Evolutionary conservation across 2,888 invertebrate species (phyloP), one percentile per base, ranked within the genome.

Genomic region (Parapristionchus giblindavisi): DNA sequence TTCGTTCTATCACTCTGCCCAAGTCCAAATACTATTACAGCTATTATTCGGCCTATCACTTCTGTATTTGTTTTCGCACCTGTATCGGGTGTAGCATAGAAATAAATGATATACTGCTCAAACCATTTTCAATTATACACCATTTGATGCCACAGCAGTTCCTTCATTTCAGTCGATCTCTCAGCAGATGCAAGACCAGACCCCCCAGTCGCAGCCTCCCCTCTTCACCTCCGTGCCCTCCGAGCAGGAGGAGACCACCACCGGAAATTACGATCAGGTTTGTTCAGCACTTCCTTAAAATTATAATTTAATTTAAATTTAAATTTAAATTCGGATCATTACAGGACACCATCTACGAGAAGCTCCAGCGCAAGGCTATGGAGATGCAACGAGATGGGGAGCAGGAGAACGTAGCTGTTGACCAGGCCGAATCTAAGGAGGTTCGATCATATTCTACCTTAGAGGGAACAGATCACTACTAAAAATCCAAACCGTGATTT

Each of bases 301-400:
- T 43, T 43, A 43, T 8, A 43, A 38, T 24, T 38, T 36, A 34
- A 38, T 36, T 24, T 17, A 61, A 61, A n/a, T 21, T 14, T 29
- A 54, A 54, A 54, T 24, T 21, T 3, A 1, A 24, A 54, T 24
- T 8, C n/a, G 24, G 11, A 29, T 60, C 38, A 14, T 3, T 65
- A 4, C 51, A 68, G 68, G 68, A 68, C 68, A 27, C 51, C 17
- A 68, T 68, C 68, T 70, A 70, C 70, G 38, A 70, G 54, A 36
- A 70, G 54, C 52, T 70, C 38, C 70, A 70, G 70, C 52, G 54
- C 6, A 52, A 70, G 54, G 52, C 70, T 17, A 70, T 70, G 70
- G 34, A 54, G 54, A 27, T 70, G 51, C 70, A 70, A 54, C 38
- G 54, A n/a, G 52, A 36, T 14, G 70, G 29, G 21, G 1, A 3